Evolutionary conservation across 2,888 invertebrate genomes (phyloP).

Genomic region (Sphaeridia pumilis): DNA sequence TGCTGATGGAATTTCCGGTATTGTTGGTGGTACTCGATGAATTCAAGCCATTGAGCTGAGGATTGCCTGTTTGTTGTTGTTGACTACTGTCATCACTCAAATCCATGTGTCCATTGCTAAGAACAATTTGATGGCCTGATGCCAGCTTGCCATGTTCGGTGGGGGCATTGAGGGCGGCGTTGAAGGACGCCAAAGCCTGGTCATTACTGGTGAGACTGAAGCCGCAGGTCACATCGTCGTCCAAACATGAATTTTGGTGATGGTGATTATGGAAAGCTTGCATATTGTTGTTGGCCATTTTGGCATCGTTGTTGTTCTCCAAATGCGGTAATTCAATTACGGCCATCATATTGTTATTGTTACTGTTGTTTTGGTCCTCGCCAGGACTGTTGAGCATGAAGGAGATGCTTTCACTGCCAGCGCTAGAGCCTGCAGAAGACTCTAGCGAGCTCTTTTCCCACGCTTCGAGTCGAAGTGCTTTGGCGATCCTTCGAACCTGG

Average conservation of each 20-base stretch:
- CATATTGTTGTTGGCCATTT: neutral
- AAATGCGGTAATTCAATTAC: neutral
- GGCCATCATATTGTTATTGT: neutral
- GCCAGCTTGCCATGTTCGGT: neutral
- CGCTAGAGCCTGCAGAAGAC: too few species aligned
- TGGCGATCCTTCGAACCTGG: too few species aligned
- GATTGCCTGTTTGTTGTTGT: neutral
- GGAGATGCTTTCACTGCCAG: neutral
- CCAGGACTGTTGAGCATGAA: too few species aligned
- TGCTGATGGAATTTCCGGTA: neutral
- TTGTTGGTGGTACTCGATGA: too few species aligned
- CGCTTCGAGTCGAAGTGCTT: too few species aligned
- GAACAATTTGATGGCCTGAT: neutral
- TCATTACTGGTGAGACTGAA: slow-evolving; percentile 1
- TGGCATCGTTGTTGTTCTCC: neutral
- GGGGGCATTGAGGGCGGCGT: neutral
- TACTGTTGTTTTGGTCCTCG: neutral
- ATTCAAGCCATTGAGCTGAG: neutral
- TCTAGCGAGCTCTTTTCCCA: too few species aligned
- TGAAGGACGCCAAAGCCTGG: neutral
- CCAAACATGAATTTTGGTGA: neutral
- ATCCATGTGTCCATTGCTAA: slow-evolving; percentile 1
- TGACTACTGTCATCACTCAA: neutral
- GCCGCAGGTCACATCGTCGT: neutral
- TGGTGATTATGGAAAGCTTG: neutral